Conservation (phyloP, 2,888 invertebrate species). For the Galeruca laticollis region DNA sequence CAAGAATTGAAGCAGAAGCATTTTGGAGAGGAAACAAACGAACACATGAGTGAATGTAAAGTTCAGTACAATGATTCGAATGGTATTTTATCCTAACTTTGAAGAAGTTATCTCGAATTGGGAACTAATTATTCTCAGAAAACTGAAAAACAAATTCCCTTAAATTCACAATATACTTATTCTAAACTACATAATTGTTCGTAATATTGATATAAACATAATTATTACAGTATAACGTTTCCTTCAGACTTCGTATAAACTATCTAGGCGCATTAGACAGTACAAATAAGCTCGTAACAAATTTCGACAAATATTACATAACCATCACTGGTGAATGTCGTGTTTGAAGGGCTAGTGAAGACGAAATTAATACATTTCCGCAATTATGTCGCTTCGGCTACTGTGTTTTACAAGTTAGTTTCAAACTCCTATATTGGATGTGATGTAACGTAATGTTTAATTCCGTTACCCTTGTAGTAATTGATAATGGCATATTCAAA, state of each 20-base stretch:
- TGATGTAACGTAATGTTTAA: neutral
- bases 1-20: too few species aligned
- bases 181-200: too few species aligned
- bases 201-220: too few species aligned
- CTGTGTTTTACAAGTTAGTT: constrained; percentile 17
- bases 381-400: neutral
- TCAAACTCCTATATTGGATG: neutral
- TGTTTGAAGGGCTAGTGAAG: constrained; percentile 11
- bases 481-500: neutral
- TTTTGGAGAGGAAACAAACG: too few species aligned
- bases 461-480: neutral
- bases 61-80: too few species aligned
- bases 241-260: neutral
- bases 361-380: constrained; percentile 24
- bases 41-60: too few species aligned
- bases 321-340: constrained; percentile 12
- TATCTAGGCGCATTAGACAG: neutral
- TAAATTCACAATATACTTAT: too few species aligned
- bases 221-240: too few species aligned
- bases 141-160: too few species aligned
- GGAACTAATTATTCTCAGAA: too few species aligned
- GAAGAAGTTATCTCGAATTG: too few species aligned
- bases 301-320: constrained; percentile 16
- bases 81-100: too few species aligned
- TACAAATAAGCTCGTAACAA: neutral